These are phyloP conservation scores for Drosophila lowei DNA, from an alignment of 1,140 invertebrate genomes.

Conservation along the genomic window DNA sequence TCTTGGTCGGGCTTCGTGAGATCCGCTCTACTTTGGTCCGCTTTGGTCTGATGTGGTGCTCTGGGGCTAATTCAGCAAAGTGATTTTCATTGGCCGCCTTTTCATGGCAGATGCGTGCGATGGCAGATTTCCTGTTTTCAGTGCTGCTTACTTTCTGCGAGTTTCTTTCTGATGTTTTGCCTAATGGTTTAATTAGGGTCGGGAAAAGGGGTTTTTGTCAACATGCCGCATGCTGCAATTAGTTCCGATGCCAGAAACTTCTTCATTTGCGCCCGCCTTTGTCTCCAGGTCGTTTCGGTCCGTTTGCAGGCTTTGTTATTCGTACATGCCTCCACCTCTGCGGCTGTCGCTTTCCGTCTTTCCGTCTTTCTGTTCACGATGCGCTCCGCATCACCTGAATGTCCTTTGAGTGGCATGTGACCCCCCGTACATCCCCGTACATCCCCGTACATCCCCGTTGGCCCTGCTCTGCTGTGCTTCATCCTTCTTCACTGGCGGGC, in stretches of 20 bases:
- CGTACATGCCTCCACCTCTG: conserved; percentile 33
- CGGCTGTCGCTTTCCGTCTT: conserved; percentile 36
- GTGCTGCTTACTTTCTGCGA: conserved; percentile 2
- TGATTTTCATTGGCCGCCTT: conserved; percentile 70
- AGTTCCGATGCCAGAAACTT: conserved; percentile 30
- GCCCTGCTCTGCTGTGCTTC: conserved; percentile 1
- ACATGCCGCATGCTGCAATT: conserved; percentile 27
- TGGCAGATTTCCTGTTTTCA: conserved; percentile 23
- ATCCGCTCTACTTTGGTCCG: too few relatives aligned
- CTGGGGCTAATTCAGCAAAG: conserved; percentile 70
- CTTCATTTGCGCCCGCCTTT: not conserved
- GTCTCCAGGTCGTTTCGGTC: not conserved
- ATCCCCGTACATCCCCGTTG: not conserved
- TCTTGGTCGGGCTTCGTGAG: too few relatives aligned
- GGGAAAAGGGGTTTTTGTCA: conserved; percentile 47
- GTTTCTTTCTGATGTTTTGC: conserved; percentile 21
- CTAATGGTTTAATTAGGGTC: conserved; percentile 78
- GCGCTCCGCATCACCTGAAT: conserved; percentile 38
- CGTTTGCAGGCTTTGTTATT: not conserved
- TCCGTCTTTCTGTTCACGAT: conserved; percentile 9
- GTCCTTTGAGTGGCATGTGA: conserved; percentile 32
- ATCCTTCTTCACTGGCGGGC: too few relatives aligned
- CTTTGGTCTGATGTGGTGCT: conserved; percentile 8
- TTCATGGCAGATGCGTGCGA: conserved; percentile 52
- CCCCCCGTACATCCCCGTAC: conserved; percentile 16